Evolutionary conservation across 2,113 vertebrate species (phyloP).

Genomic region (Dicerorhinus sumatrensis): DNA sequence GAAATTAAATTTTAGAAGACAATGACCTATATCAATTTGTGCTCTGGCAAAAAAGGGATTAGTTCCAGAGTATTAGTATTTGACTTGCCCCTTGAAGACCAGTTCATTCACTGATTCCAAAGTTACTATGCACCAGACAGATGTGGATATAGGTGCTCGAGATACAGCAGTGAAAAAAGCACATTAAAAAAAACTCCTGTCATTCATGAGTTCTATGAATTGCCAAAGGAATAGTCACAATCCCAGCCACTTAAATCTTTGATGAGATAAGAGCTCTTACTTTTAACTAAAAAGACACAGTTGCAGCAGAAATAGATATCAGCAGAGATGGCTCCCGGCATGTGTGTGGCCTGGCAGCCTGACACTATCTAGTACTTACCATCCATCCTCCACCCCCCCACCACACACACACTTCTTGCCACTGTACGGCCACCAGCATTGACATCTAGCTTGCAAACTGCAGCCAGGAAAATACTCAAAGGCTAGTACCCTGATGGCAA

Average conservation of each 20-base stretch:
- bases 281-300: background rate
- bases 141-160: background rate
- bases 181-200: background rate
- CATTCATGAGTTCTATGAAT: background rate
- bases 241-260: background rate
- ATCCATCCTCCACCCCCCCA: background rate
- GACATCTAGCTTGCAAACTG: background rate
- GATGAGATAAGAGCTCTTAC: background rate
- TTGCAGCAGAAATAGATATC: background rate
- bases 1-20: slow-evolving; percentile 24
- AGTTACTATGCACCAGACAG: background rate
- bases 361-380: background rate
- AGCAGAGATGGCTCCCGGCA: background rate
- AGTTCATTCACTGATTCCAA: background rate
- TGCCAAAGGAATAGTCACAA: background rate
- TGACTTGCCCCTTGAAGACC: background rate
- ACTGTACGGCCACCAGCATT: background rate
- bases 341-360: background rate
- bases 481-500: background rate
- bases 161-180: background rate
- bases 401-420: background rate
- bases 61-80: background rate
- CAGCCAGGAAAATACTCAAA: background rate
- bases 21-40: background rate
- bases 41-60: background rate